Evolutionary conservation across 2,888 invertebrate species (phyloP), one percentile per base, ranked within the genome.

Genomic region (Epistrophe grossulariae): DNA sequence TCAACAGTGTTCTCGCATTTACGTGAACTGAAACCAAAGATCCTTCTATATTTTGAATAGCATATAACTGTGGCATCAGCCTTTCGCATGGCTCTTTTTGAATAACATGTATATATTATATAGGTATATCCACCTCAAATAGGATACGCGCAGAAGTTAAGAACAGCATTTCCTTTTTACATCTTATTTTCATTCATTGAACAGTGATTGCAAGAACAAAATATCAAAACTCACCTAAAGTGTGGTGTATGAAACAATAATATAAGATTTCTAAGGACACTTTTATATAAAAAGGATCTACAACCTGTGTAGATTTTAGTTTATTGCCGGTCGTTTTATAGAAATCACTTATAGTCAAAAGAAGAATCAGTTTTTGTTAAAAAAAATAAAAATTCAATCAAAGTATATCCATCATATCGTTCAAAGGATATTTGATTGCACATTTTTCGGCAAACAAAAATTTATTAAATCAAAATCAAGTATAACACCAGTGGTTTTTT

Each of bases 121-220:
- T n/a, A n/a, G n/a, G 0, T 15, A n/a, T 50, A 70, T 73, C 45
- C 50, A 85, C 85, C 82, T 73, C 68, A 74, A 35, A 59, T 10
- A 57, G 24, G 72, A 78, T 78, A 78, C 84, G 85, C 85, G 85
- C 82, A 85, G 85, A 81, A 79, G 77, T 82, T 73, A 70, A 62
- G 62, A 57, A 68, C 17, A 68, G 38, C n/a, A 24, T 74, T 52
- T 74, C 62, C 74, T 70, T 55, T 62, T 62, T 24, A 13, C 73
- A 68, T 45, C 62, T 62, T 57, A 68, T 35, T 13, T 50, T 50
- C 35, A 15, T 60, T 60, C 60, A 70, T 52, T 17, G 45, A 45
- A 52, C 19, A 40, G 4, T 8, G 55, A 45, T 38, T 38, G 38
- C 52, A 40, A 55, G 15, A 70, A 62, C 43, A 62, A 60, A 72